Base-by-base conservation (phyloP, 1,140 invertebrate genomes). In the Papilio helenus region DNA sequence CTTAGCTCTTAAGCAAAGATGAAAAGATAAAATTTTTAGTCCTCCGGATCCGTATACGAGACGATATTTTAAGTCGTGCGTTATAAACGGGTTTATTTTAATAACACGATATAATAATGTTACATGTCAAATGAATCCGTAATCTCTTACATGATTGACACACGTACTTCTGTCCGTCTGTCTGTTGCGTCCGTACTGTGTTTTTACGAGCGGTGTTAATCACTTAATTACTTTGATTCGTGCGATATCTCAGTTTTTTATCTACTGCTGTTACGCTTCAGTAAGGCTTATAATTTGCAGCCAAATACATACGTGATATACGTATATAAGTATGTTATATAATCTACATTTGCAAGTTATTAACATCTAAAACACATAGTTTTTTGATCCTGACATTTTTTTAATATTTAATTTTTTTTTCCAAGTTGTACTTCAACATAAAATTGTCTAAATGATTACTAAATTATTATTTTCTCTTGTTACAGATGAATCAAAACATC, bases 201-300 rank as follows among this genome's bases (percentile, higher is more conserved):
- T 77, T 77, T 77, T 77, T 77, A 77, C 76, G 42, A 42, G 76
- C 76, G 55, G 76, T 44, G 76, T 77, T 77, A 77, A 77, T 77
- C 76, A 61, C 76, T 77, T 77, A 77, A 77, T 77, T 77, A 77
- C 76, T 77, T 61, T 77, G 76, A 77, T 77, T 77, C 76, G 76
- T 77, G 76, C 76, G 55, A 77, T 77, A 77, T 77, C 76, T 77
- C 14, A 44, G 26, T 77, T 65, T 74, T 77, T 77, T 77, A 61
- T 77, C 76, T 39, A 77, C 76, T 39, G 23, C 58, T 65, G 76
- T 77, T 77, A 74, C 72, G 72, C 72, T 51, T 46, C 76, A 39
- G 14, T 61, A 61, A 65, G 76, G 16, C 55, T 77, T 68, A 68
- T 68, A 16, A 26, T 68, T 68, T 68, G 61, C 26, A 68, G 23